Conservation (phyloP, 2,113 vertebrate species). For the Chinchilla lanigera region DNA sequence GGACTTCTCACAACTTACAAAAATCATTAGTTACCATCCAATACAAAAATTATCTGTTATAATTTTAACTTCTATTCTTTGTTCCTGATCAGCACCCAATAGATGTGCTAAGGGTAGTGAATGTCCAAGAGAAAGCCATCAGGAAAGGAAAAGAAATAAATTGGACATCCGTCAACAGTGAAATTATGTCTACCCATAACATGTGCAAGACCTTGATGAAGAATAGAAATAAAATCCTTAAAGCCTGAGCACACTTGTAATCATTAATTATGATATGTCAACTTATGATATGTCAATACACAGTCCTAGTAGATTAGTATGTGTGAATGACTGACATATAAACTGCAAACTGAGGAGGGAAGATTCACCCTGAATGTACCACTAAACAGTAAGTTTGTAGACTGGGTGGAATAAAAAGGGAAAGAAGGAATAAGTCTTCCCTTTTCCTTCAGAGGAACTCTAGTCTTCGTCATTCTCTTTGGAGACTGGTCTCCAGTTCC, state of each 20-base stretch:
- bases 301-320: no score
- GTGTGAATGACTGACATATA: not conserved
- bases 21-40: not conserved
- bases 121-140: not conserved
- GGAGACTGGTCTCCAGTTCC: not conserved
- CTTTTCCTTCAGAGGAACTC: not conserved
- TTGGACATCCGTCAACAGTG: not conserved
- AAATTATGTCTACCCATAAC: not conserved
- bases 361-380: not conserved
- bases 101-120: not conserved
- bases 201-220: not conserved
- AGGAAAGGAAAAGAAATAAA: not conserved
- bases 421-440: not conserved
- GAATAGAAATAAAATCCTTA: not conserved
- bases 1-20: not conserved
- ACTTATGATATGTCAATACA: not conserved
- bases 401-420: not conserved
- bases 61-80: conserved; percentile 11
- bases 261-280: not conserved
- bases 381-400: not conserved
- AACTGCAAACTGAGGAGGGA: not conserved
- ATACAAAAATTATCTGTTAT: not conserved
- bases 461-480: not conserved
- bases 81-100: not conserved
- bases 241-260: not conserved